Evolutionary conservation across 2,797 vertebrate genomes (phyloP).

Genomic region (Bovichtus variegatus): DNA sequence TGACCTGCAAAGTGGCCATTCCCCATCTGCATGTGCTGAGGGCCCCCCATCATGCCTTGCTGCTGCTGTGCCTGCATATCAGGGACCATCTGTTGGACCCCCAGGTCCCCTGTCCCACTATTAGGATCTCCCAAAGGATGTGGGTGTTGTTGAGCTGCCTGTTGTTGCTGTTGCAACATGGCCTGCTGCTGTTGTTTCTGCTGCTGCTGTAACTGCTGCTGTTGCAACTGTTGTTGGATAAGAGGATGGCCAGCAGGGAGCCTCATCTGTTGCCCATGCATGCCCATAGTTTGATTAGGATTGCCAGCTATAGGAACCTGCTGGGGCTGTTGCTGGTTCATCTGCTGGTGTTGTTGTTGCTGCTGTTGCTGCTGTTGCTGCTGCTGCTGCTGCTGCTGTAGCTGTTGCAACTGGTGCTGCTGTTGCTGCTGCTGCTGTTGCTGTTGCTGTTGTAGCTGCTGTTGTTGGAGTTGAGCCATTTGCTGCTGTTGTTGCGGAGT

Average conservation of each 20-base stretch:
- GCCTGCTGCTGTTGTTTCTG: constrained; percentile 73
- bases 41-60: constrained; percentile 89
- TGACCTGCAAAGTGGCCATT: constrained; percentile 95
- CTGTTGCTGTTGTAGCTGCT: constrained; percentile 88
- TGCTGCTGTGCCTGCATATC: constrained; percentile 93
- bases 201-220: constrained; percentile 84
- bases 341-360: constrained; percentile 85
- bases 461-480: constrained; percentile 91
- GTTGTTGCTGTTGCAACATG: constrained; percentile 78
- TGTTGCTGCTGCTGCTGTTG: constrained; percentile 86
- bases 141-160: constrained; percentile 84
- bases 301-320: constrained; percentile 91
- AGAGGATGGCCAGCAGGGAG: constrained; percentile 89
- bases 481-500: constrained; percentile 89
- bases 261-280: constrained; percentile 95
- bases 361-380: no score
- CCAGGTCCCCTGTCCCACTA: constrained; percentile 84
- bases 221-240: constrained; percentile 92
- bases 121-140: constrained; percentile 90
- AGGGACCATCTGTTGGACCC: constrained; percentile 92
- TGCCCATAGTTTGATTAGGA: constrained; percentile 92
- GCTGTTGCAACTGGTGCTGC: constrained; percentile 82
- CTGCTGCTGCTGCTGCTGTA: constrained; percentile 85
- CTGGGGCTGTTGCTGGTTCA: constrained; percentile 84
- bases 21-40: constrained; percentile 95